Percentiles rank a stretch among this genome's conserved stretches.
These are phyloP conservation scores for Erythrocercus mccallii DNA, from an alignment of 2,113 vertebrate species.

Conservation along the genomic window DNA sequence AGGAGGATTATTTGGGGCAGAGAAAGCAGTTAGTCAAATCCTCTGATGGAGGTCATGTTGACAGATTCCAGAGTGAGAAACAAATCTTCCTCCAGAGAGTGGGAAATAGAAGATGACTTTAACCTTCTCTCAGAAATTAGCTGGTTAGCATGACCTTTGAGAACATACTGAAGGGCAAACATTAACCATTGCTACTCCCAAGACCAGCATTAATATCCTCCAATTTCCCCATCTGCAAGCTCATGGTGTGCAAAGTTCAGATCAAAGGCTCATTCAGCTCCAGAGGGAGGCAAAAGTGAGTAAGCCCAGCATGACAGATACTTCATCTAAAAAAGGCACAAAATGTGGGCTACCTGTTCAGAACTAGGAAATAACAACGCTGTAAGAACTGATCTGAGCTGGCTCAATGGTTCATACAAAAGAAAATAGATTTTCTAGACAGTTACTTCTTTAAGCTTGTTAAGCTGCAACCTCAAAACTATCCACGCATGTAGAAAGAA, in stretches of 20 bases:
- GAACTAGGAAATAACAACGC: neutral
- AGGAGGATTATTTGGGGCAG: slow-evolving; percentile 48
- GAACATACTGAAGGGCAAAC: neutral
- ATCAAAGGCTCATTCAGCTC: neutral
- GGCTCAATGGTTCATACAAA: neutral
- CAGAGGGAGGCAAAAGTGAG: neutral
- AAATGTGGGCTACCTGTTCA: neutral
- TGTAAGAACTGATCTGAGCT: neutral
- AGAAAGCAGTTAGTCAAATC: slow-evolving; percentile 49
- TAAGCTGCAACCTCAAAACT: neutral
- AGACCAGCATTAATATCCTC: neutral
- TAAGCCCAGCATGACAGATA: neutral
- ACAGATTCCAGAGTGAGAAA: slow-evolving; percentile 54
- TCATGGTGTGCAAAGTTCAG: neutral
- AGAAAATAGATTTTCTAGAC: neutral
- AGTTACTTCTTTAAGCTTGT: neutral
- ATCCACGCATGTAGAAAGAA: rapidly evolving
- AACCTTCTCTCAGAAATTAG: neutral
- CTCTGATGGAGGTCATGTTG: slow-evolving; percentile 55
- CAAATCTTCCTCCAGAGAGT: slow-evolving; percentile 13
- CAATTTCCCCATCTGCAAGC: neutral
- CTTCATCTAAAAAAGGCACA: neutral
- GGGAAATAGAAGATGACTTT: slow-evolving; percentile 11
- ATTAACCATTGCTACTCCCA: neutral
- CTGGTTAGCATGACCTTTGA: neutral